Percentiles rank a stretch among this genome's conserved stretches.
phyloP scores from a whole-genome alignment of 2,113 vertebrate species.

The Lanius ludovicianus region DNA sequence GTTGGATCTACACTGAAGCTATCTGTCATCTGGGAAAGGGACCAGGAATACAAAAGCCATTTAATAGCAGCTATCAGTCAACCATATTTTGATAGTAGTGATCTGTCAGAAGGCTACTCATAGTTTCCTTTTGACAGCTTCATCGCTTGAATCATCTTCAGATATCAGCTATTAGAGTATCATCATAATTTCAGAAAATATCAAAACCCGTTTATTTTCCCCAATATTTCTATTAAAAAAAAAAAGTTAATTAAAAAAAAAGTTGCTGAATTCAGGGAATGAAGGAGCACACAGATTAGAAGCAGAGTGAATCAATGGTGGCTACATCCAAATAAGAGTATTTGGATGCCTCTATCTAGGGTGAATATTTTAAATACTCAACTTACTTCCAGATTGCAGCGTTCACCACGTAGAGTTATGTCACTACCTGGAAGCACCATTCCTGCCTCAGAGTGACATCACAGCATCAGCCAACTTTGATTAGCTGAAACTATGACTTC shows the following conservation, averaged over 20 bases:
- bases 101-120: not conserved
- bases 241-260: not conserved
- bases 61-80: not conserved
- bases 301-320: slow-evolving; percentile 33
- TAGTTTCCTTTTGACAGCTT: not conserved
- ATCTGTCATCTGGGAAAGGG: not conserved
- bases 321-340: slow-evolving; percentile 63
- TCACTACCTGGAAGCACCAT: slow-evolving; percentile 58
- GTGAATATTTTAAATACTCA: slow-evolving; percentile 73
- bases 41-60: not conserved
- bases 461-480: slow-evolving; percentile 56
- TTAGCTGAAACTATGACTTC: slow-evolving; percentile 58
- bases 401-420: slow-evolving; percentile 38
- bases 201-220: not conserved
- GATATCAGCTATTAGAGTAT: not conserved
- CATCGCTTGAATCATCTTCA: not conserved
- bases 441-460: slow-evolving; percentile 9
- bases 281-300: slow-evolving; percentile 56
- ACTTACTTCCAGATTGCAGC: slow-evolving; percentile 58
- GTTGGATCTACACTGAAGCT: not conserved
- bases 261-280: slow-evolving; percentile 34
- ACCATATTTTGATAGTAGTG: not conserved
- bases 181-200: not conserved
- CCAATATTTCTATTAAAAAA: slow-evolving; percentile 4
- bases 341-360: slow-evolving; percentile 70